Evolutionary conservation across 2,113 vertebrate genomes (phyloP), one percentile per base, ranked within the genome.

Genomic region (Oncorhynchus kisutch): DNA sequence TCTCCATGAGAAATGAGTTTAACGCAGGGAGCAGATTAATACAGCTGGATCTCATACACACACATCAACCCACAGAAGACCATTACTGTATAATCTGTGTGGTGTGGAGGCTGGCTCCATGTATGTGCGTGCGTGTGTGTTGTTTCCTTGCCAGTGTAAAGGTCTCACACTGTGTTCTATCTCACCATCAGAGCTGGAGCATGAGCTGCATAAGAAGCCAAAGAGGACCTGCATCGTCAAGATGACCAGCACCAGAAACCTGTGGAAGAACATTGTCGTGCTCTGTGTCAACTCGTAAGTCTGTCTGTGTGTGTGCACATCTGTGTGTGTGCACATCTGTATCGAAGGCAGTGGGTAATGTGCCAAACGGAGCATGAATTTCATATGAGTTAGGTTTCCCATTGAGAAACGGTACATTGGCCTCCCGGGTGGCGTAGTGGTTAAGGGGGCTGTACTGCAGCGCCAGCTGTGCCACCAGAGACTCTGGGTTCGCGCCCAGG

Each of bases 251-350:
- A 98, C 97, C 24, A 94, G 98, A 78, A 99, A 98, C 91, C 92
- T 99, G 88, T 99, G 98, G 98, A 99, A 99, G 84, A 98, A 99
- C 93, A 98, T 98, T 0, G 95, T 99, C 57, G 98, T 99, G 27
- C 88, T 99, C 72, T 99, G 98, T 85, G 96, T 99, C 79, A 99
- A 98, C 91, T 99, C 98, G 98, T 99, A 94, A 98, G 97, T 98
- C 75, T 80, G 78, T 29, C 9, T 67, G 59, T 11, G 59, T 7
- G 25, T 60, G 76, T 67, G 54, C 77, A 9, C 49, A 62, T 54
- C 0, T 25, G 57, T 65, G 57, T 27, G 45, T 60, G 76, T 67
- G 54, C 77, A 13, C 49, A 57, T 54, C 0, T 67, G 31, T 22
- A 22, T 5, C 3, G 16, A 54, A 54, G 51, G 14, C 51, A 18